Base-by-base conservation (phyloP, 2,888 invertebrate species). In the Pyralis farinalis region DNA sequence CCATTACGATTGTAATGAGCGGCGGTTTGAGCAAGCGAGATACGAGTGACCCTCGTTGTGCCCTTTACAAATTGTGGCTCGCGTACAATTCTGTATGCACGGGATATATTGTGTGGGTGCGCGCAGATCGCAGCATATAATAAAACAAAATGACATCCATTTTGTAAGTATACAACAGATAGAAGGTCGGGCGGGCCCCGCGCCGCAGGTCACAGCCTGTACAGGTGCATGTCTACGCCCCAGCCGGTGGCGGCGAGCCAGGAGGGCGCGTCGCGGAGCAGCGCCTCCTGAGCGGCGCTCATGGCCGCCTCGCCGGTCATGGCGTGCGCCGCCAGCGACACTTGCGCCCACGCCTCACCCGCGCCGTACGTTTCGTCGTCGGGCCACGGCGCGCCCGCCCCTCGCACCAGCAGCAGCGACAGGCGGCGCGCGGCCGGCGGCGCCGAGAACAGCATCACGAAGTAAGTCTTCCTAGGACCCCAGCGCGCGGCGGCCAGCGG, bases 251-350 rank as follows among this genome's bases (percentile, higher is more conserved):
- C 76, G 39, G 91, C 92, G 56, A 85, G 92, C 53, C 77, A 36
- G 89, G 87, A 65, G 91, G 92, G 68, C 77, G 78, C 48, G 79
- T 93, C n/a, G 90, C 3, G 9, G n/a, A 28, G 28, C 9, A 92
- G 63, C 51, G 93, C 37, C 94, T 95, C 80, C 76, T 93, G 36
- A 94, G 95, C 73, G 84, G 71, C 90, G 93, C 67, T 9, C 63
- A 97, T 97, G 7, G 91, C 93, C 27, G 97, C 96, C 82, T 91
- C 93, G 58, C 84, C 96, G 40, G 90, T 90, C 44, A 95, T 96
- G 10, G n/a, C 31, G 37, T 37, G 37, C 12, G 7, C 21, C 11
- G 20, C 8, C 6, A 12, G n/a, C 11, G 22, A 31, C 35, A 22
- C 8, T 21, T 34, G 32, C 10, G 11, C 12, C 25, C 37, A 34